phyloP scores from a whole-genome alignment of 1,140 invertebrate species.

The Lordiphosa mommai region DNA sequence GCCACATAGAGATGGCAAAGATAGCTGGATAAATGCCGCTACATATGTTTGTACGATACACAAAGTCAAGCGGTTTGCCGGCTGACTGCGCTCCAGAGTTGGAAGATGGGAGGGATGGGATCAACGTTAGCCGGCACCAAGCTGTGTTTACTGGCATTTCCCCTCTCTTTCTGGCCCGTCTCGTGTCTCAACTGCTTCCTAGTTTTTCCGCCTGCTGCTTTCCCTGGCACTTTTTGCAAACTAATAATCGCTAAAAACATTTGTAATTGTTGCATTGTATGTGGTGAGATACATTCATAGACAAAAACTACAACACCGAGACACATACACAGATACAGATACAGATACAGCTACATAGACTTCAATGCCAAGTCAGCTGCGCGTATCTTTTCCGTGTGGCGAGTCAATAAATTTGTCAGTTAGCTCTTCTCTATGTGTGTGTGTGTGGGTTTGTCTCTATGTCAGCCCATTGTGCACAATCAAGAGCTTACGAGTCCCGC shows the following conservation, averaged over 20 bases:
- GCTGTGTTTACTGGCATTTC: slow-evolving; percentile 22
- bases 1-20: slow-evolving; percentile 64
- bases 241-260: slow-evolving; percentile 67
- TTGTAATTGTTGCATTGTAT: slow-evolving; percentile 62
- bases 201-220: slow-evolving; percentile 39
- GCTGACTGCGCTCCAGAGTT: slow-evolving; percentile 37
- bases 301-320: slow-evolving; percentile 10
- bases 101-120: not conserved
- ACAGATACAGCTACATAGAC: slow-evolving; percentile 23
- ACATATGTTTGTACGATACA: slow-evolving; percentile 25
- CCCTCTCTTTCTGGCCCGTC: not conserved
- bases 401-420: slow-evolving; percentile 66
- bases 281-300: slow-evolving; percentile 35
- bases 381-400: slow-evolving; percentile 71
- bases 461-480: too few species aligned
- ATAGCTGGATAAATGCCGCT: slow-evolving; percentile 57
- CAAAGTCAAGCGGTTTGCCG: slow-evolving; percentile 29
- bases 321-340: slow-evolving; percentile 18
- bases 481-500: not conserved
- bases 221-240: slow-evolving; percentile 35
- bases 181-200: slow-evolving; percentile 17
- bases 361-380: slow-evolving; percentile 71
- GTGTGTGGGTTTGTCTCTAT: slow-evolving; percentile 39
- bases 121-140: slow-evolving; percentile 33
- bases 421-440: slow-evolving; percentile 25